Base-by-base conservation (phyloP, 2,888 invertebrate genomes). In the Entomobrya multifasciata region DNA sequence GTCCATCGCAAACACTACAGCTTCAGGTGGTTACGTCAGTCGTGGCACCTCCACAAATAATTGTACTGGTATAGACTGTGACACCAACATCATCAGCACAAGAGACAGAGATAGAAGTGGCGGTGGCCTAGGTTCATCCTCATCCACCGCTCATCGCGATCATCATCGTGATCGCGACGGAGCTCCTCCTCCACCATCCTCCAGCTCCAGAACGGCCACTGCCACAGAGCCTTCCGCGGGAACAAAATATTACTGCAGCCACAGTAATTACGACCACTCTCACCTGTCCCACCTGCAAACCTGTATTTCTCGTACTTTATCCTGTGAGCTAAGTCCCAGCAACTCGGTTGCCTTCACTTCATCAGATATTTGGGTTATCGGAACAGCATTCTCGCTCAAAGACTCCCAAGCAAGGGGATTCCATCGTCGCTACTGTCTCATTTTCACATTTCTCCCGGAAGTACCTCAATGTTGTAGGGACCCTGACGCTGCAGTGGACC, bases 331-430 rank as follows among this genome's bases (percentile, higher is more conserved):
- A 30, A 90, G 89, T 52, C 91, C 91, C 20, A 90, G 90, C 52
- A 91, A 91, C 82, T 91, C 91, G 0, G 91, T 91, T 5, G 91
- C 91, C 0, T 91, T 91, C 60, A 91, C 91, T 4, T 90, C 90
- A 6, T 89, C 90, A 0, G 90, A 91, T 25, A 90, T 91, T 80
- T 91, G 91, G 91, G 91, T 90, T n/a, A 90, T 91, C 84, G 91
- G 90, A 57, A 91, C 91, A 17, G 90, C 90, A 4, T 91, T 90
- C 41, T 90, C 90, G 36, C 82, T 91, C 25, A 91, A 90, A 72
- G 91, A 91, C 60, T 90, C 90, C 1, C 90, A 90, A 84, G 86
- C 86, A 8, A 74, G 86, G 6, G 86, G 86, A 20, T 86, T 86
- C 44, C 86, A 86, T 62, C 57, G 91, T 47, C 86, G 87, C 44